Conservation (phyloP, 2,888 invertebrate genomes). For the Lymantria dispar region DNA sequence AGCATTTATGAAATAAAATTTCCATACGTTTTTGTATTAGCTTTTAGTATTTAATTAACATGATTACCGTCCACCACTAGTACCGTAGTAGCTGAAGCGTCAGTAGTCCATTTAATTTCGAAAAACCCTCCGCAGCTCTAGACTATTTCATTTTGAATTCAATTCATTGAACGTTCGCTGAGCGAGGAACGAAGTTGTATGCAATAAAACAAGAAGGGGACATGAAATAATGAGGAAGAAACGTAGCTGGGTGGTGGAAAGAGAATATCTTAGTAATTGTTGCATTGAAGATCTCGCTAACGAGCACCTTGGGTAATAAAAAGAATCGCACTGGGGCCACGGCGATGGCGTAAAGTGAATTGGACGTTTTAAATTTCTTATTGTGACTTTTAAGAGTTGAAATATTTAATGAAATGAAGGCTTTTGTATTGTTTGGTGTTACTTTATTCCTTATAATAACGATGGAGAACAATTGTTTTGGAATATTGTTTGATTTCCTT, state of each 20-base stretch:
- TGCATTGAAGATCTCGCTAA: conserved; percentile 58
- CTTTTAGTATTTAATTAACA: conserved; percentile 30
- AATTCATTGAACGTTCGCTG: conserved; percentile 33
- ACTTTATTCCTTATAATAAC: too few species aligned
- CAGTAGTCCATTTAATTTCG: conserved; percentile 6
- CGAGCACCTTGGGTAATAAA: conserved; percentile 45
- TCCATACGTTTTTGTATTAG: conserved; percentile 25
- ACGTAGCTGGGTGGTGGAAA: conserved; percentile 39
- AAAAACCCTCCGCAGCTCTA: conserved; percentile 3
- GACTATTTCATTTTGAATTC: conserved; percentile 15
- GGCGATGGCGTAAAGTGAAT: conserved; percentile 21
- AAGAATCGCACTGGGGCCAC: conserved; percentile 28
- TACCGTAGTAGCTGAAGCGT: neutral
- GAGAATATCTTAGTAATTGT: conserved; percentile 60
- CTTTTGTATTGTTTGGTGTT: conserved; percentile 5
- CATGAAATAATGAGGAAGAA: conserved; percentile 31
- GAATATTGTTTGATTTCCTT: too few species aligned
- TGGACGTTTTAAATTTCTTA: conserved; percentile 9
- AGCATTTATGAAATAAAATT: conserved; percentile 1
- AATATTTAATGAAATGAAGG: conserved; percentile 8
- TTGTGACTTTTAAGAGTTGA: conserved; percentile 12
- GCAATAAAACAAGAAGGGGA: conserved; percentile 35
- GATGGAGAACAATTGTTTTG: too few species aligned
- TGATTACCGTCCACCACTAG: conserved; percentile 21
- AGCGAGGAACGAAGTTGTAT: conserved; percentile 20